Evolutionary conservation across 2,113 vertebrate species (phyloP), one percentile per base, ranked within the genome.

Genomic region (Lagopus muta): DNA sequence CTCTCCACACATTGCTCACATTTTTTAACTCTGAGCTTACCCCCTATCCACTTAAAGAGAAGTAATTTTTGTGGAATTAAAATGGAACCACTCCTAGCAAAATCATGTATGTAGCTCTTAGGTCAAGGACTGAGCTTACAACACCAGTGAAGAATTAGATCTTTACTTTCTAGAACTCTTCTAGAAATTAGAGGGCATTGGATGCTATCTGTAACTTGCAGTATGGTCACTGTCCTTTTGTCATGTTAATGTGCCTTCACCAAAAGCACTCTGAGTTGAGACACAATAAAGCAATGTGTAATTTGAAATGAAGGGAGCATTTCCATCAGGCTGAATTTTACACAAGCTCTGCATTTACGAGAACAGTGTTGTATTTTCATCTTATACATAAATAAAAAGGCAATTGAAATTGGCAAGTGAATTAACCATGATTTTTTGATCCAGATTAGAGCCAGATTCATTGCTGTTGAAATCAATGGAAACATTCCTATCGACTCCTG

Each of bases 351-450:
- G 43, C 57, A 74, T 69, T 54, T 93, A 64, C 62, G 70, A 58
- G 92, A 45, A 66, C 88, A 83, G 65, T 48, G 54, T 66, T 88
- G 21, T 54, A 62, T 83, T 36, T 57, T 77, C 57, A 65, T 50
- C 47, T 47, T 50, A 78, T 40, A 78, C 73, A 60, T 61, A 66
- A 87, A 79, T 89, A 80, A 61, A 77, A 80, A 93, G 77, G 50
- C 40, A 21, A 45, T 52, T 82, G 69, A 76, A 96, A 92, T 85
- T 92, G 93, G 48, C 40, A 92, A 93, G 93, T 66, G 69, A 95
- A 82, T 88, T 76, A 82, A 76, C 86, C 22, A 17, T 47, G 71
- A 82, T 36, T 5, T 73, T 67, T 82, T 2, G 4, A 27, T 91
- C 72, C 54, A 48, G 1, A 4, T 16, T 89, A 54, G 40, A 85